Base-by-base conservation (phyloP, 2,888 invertebrate species). In the Merodon equestris region DNA sequence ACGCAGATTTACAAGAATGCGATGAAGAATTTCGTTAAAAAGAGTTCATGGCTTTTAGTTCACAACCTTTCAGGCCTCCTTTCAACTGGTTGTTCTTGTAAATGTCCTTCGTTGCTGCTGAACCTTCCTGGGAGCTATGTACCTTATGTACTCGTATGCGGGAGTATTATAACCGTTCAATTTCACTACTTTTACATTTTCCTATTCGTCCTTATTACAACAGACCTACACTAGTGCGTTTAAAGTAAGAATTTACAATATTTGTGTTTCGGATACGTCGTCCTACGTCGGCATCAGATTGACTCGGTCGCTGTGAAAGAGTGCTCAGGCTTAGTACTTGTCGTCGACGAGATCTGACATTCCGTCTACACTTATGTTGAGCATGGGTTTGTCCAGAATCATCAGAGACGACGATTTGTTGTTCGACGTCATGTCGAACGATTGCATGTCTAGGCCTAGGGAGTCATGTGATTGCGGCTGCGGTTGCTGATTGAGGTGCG, bases 301-400 rank as follows among this genome's bases (percentile, higher is more conserved):
- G 27, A 27, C 7, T 27, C 7, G 27, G 27, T 27, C 27, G 7
- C 2, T 27, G 27, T 27, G 27, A 27, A 7, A 27, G n/a, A n/a
- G n/a, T n/a, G n/a, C n/a, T n/a, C n/a, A n/a, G n/a, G 27, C 12
- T 84, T 72, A 61, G 83, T 84, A 60, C 82, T 85, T 85, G 63
- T 87, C 87, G 83, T 87, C 87, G 9, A 87, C 88, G 34, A 88
- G 83, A 82, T 88, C 88, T 17, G 84, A 85, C 12, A 88, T 88
- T 42, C 85, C 86, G 63, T 88, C 87, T 9, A 88, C 87, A 19
- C 86, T 85, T 17, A 88, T 87, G 70, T 84, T 79, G 83, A 86
- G 72, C 71, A 89, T 83, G 38, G 88, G 86, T 66, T 88, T 89
- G 48, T 89, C 88, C 53, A 89, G 82, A 67, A 87, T 86, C 76